These are phyloP conservation scores for Genyomyrus donnyi DNA, from an alignment of 2,113 vertebrate genomes.

Conservation along the genomic window DNA sequence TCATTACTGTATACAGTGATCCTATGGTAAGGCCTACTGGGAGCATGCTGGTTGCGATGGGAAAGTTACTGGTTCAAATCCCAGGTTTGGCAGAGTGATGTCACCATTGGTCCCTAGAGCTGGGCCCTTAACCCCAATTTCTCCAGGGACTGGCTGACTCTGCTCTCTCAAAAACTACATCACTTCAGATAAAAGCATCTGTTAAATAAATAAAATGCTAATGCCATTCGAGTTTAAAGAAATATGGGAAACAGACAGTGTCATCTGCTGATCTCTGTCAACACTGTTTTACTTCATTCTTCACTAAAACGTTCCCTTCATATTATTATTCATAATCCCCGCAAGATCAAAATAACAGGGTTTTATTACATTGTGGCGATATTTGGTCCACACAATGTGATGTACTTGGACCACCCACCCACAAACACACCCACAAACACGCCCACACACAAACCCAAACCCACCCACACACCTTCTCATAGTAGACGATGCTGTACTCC, in stretches of 20 bases:
- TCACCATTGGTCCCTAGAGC: background rate
- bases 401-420: background rate
- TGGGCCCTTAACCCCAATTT: background rate
- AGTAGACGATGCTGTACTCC: slow-evolving; percentile 94
- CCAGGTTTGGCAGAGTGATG: background rate
- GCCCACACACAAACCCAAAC: slow-evolving; percentile 46
- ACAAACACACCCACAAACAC: background rate
- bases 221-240: background rate
- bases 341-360: no score
- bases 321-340: background rate
- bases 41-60: background rate
- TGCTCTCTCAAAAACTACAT: background rate
- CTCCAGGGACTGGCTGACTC: background rate
- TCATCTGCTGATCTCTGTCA: background rate
- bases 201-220: background rate
- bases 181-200: background rate
- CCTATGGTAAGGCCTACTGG: background rate
- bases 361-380: no score
- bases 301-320: background rate
- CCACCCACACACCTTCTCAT: slow-evolving; percentile 80
- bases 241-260: background rate
- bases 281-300: background rate
- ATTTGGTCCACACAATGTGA: no score
- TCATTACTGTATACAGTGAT: background rate
- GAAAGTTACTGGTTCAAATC: background rate